These are phyloP conservation scores for Tenthredo scrophulariae DNA, from an alignment of 2,888 invertebrate genomes.

Conservation along the genomic window DNA sequence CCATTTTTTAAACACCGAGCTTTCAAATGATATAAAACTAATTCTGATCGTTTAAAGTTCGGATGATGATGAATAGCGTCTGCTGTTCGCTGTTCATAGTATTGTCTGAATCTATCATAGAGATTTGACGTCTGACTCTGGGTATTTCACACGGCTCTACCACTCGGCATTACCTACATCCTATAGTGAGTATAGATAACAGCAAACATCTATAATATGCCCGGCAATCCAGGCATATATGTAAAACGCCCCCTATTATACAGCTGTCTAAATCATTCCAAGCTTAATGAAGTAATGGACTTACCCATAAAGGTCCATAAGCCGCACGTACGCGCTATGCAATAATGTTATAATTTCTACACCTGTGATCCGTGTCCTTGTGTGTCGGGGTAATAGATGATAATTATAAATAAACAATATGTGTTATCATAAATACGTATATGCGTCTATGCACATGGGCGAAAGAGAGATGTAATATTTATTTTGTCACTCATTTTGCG, in stretches of 20 bases:
- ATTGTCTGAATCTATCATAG: constrained; percentile 27
- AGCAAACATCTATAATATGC: constrained; percentile 15
- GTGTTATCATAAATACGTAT: neutral
- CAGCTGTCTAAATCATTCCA: constrained; percentile 40
- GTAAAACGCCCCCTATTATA: constrained; percentile 18
- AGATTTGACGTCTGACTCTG: neutral
- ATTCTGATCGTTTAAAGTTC: neutral
- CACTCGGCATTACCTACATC: constrained; percentile 16
- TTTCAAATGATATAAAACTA: neutral
- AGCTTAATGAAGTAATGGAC: constrained; percentile 14
- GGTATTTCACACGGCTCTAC: neutral
- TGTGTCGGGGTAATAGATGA: neutral
- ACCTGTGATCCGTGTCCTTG: neutral
- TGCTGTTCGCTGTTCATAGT: neutral
- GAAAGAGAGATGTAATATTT: neutral
- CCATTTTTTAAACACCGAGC: neutral
- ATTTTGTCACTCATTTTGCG: neutral
- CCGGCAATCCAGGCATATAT: neutral
- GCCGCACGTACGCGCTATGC: neutral
- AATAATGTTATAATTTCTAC: constrained; percentile 6
- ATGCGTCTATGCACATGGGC: neutral
- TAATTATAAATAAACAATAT: neutral
- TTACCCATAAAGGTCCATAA: constrained; percentile 36
- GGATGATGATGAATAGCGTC: neutral
- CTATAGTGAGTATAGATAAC: constrained; percentile 8